Conservation (phyloP, 37 sponge, comb jelly and placozoan species). For the Hexactinellida sp. region DNA sequence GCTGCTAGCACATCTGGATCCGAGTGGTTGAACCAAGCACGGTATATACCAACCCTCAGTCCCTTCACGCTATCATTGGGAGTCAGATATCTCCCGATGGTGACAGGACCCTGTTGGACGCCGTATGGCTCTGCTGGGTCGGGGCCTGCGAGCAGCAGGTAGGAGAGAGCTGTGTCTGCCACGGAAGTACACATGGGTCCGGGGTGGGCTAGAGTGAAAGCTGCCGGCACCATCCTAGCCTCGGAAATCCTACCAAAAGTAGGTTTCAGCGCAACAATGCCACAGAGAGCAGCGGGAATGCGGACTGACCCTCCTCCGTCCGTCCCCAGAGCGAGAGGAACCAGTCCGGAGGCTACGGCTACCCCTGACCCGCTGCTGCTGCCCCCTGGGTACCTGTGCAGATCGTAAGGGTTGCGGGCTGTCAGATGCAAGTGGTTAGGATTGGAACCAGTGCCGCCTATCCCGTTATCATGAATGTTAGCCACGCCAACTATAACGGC, state of each 20-base stretch:
- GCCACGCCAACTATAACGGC: constrained; percentile 76
- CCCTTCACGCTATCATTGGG: constrained; percentile 26
- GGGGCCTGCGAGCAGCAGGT: constrained; percentile 18
- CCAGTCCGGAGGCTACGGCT: constrained; percentile 72
- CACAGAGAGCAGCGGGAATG: constrained; percentile 72
- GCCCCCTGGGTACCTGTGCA: constrained; percentile 61
- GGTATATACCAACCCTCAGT: constrained; percentile 40
- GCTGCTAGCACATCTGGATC: constrained; percentile 24
- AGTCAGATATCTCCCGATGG: not conserved
- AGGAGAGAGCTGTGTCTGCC: constrained; percentile 41
- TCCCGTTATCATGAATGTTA: constrained; percentile 83
- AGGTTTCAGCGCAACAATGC: constrained; percentile 71
- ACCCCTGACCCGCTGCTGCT: constrained; percentile 74
- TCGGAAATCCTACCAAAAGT: constrained; percentile 41
- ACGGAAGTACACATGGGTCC: constrained; percentile 51
- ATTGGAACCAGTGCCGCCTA: constrained; percentile 70
- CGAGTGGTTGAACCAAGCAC: constrained; percentile 42
- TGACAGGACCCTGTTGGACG: constrained; percentile 13
- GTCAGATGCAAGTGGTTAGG: constrained; percentile 52
- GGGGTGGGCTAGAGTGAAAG: constrained; percentile 29
- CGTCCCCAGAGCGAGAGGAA: constrained; percentile 63
- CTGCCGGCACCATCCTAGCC: constrained; percentile 3
- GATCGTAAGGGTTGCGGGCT: constrained; percentile 74
- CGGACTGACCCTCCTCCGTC: constrained; percentile 93
- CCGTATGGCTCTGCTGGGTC: not conserved